Evolutionary conservation across 2,888 invertebrate genomes (phyloP).

Genomic region (Netelia fuscicornis): DNA sequence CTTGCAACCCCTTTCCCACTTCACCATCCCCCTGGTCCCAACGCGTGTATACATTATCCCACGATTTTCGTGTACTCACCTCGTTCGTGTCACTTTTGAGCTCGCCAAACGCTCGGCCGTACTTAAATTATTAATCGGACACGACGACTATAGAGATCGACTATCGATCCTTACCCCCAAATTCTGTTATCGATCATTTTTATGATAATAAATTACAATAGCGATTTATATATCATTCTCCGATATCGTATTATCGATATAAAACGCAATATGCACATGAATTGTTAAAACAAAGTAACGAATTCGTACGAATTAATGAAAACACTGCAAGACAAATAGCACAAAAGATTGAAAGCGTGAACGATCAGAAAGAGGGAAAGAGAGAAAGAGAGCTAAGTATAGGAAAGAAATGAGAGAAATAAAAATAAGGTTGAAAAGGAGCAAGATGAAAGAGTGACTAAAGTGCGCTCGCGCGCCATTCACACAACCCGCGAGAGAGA

Average conservation of each 20-base stretch:
- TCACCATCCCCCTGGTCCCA: slow-evolving; percentile 36
- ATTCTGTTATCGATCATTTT: neutral
- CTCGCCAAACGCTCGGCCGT: slow-evolving; percentile 11
- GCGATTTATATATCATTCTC: no score
- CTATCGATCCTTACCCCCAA: slow-evolving; percentile 11
- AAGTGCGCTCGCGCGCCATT: slow-evolving; percentile 78
- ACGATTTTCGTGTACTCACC: slow-evolving; percentile 3
- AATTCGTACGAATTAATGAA: no score
- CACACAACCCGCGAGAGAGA: slow-evolving; percentile 75
- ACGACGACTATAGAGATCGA: neutral
- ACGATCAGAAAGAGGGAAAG: slow-evolving; percentile 26
- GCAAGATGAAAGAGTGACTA: slow-evolving; percentile 72
- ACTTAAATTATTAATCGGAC: slow-evolving; percentile 52
- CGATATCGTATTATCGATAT: no score
- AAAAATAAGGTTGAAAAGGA: slow-evolving; percentile 46
- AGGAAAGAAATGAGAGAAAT: slow-evolving; percentile 58
- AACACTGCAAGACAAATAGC: neutral
- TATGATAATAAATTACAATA: no score
- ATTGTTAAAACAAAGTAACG: no score
- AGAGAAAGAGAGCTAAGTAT: slow-evolving; percentile 46
- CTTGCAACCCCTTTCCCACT: slow-evolving; percentile 30
- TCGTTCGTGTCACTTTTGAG: slow-evolving; percentile 57
- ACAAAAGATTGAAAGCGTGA: slow-evolving; percentile 27
- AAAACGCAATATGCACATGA: no score
- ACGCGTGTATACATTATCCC: slow-evolving; percentile 31